phyloP scores from a whole-genome alignment of 1,140 invertebrate genomes.

The Saxidomus purpurata region DNA sequence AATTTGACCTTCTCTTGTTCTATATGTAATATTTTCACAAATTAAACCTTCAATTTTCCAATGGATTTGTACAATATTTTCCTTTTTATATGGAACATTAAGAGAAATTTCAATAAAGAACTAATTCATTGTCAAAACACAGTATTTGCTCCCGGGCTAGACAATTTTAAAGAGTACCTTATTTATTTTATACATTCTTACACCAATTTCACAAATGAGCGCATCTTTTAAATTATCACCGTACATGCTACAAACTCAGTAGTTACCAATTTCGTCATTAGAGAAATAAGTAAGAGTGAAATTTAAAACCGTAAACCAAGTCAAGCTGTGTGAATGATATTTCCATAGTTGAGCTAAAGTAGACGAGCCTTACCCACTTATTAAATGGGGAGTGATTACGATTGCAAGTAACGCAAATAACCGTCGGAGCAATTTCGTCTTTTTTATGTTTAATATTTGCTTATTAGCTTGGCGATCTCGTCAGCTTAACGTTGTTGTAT shows the following conservation, averaged over 20 bases:
- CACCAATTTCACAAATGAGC: neutral
- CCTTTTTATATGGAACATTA: neutral
- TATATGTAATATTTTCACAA: neutral
- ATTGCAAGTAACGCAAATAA: too few species aligned
- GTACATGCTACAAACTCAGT: neutral
- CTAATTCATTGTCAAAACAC: conserved; percentile 5
- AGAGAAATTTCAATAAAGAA: neutral
- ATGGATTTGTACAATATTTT: neutral
- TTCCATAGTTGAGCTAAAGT: too few species aligned
- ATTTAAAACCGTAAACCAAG: too few species aligned
- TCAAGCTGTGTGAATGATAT: too few species aligned
- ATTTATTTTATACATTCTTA: neutral
- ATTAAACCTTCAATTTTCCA: neutral
- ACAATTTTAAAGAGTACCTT: neutral
- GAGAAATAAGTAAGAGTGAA: too few species aligned
- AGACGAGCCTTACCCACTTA: too few species aligned
- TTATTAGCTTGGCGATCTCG: too few species aligned
- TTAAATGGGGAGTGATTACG: too few species aligned
- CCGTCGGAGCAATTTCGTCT: too few species aligned
- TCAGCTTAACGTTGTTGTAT: too few species aligned
- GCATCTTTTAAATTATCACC: neutral
- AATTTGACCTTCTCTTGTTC: neutral
- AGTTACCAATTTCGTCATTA: too few species aligned
- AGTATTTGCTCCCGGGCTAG: neutral
- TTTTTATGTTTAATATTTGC: too few species aligned